Base-by-base conservation (phyloP, 2,888 invertebrate species). In the Xylophagus ater region DNA sequence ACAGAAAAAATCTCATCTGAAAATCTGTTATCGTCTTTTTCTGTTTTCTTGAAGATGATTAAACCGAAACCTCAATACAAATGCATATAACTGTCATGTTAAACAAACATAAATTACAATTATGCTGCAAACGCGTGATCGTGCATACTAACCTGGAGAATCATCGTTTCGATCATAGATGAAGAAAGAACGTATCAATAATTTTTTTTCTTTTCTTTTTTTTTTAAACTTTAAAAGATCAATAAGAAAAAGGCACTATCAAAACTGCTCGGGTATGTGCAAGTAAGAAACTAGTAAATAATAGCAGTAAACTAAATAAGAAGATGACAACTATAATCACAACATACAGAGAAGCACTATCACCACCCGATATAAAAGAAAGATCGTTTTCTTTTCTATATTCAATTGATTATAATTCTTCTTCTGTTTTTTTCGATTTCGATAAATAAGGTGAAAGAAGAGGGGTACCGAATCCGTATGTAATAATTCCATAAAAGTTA, bases 81-180 rank as follows among this genome's bases (percentile, higher is more conserved):
- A 35, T 21, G 35, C 34, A 40, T 29, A 40, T 40, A 40, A 40
- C 40, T 40, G 40, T 40, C 40, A 40, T 40, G 40, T 40, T 34
- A 14, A 14, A 34, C 13, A 17, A 23, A 34, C 34, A 40, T 40
- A 40, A 40, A 40, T 40, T 40, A 40, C 40, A 40, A 40, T 40
- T 40, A 40, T 40, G 40, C 40, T 40, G 40, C 13, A 14, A 20
- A 28, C 29, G 33, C 35, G 40, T 40, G 35, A 40, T 29, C 34
- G 24, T 40, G 40, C 40, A 40, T 40, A 34, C 40, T 33, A 40
- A 35, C 21, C 14, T 30, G 7, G 13, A 15, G 15, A 5, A 10
- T 10, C 14, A 30, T 17, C 14, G 14, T n/a, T 4, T 15, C 15
- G 30, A n/a, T 30, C 30, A 13, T n/a, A n/a, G n/a, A n/a, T n/a